These are phyloP conservation scores for Campaea margaritaria DNA, from an alignment of 2,888 invertebrate species.

Conservation along the genomic window DNA sequence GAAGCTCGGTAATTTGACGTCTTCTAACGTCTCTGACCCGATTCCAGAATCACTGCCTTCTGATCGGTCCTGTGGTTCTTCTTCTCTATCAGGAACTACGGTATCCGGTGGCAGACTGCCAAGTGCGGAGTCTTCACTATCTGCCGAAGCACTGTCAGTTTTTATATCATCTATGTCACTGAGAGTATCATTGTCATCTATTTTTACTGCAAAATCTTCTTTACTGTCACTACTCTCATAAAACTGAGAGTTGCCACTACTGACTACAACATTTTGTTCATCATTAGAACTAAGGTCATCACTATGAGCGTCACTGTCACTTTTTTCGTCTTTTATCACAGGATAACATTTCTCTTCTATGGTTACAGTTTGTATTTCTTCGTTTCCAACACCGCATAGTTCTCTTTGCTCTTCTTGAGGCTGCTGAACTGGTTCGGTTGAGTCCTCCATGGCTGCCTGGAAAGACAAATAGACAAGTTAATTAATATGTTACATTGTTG, in stretches of 20 bases:
- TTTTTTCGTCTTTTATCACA: conserved; percentile 69
- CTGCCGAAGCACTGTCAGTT: conserved; percentile 82
- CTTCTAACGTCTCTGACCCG: conserved; percentile 90
- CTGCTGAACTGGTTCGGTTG: conserved; percentile 38
- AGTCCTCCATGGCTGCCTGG: conserved; percentile 65
- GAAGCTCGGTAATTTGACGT: conserved; percentile 72
- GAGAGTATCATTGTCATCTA: conserved; percentile 81
- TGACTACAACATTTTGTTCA: conserved; percentile 73
- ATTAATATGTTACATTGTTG: conserved; percentile 4
- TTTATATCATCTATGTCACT: conserved; percentile 83
- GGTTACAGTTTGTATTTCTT: conserved; percentile 45
- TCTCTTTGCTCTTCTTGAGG: conserved; percentile 39
- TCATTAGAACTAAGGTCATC: conserved; percentile 74
- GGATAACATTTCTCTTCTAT: conserved; percentile 55
- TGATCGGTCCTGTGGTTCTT: conserved; percentile 88
- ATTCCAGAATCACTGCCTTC: conserved; percentile 94
- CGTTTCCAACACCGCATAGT: conserved; percentile 42
- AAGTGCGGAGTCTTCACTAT: conserved; percentile 87
- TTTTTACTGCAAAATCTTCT: conserved; percentile 78
- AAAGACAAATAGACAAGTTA: conserved; percentile 42
- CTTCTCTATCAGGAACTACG: conserved; percentile 77
- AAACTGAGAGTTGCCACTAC: conserved; percentile 77
- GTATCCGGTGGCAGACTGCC: conserved; percentile 85
- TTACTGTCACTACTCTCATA: conserved; percentile 83
- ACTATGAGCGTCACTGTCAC: conserved; percentile 77